These are phyloP conservation scores for Anthophora plumipes DNA, from an alignment of 2,888 invertebrate genomes.

Conservation along the genomic window DNA sequence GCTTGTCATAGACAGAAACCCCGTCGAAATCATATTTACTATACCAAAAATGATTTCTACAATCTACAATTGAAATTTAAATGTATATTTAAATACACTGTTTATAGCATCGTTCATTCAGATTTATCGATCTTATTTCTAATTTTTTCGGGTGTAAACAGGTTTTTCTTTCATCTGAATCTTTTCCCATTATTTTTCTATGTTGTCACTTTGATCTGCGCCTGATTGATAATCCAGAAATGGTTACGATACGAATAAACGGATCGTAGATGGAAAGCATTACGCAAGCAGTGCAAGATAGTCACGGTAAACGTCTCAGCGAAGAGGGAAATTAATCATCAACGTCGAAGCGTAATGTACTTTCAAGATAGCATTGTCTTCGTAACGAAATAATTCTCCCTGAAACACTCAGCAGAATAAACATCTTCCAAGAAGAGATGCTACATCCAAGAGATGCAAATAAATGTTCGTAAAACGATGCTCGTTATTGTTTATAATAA, in stretches of 20 bases:
- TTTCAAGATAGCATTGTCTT: slow-evolving; percentile 7
- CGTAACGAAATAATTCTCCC: slow-evolving; percentile 2
- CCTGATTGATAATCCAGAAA: slow-evolving; percentile 18
- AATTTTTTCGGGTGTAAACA: no score
- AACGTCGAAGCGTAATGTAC: slow-evolving; percentile 4
- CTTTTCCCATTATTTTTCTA: not conserved
- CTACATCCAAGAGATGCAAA: not conserved
- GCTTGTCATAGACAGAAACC: no score
- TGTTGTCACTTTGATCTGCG: slow-evolving; percentile 7
- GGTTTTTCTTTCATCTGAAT: no score
- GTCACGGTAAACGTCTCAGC: slow-evolving; percentile 21
- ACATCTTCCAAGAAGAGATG: not conserved
- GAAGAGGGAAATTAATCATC: slow-evolving; percentile 38
- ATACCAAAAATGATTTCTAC: not conserved
- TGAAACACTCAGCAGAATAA: not conserved
- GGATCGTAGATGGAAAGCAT: not conserved
- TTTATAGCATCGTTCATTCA: not conserved
- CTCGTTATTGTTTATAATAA: not conserved
- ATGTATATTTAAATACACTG: no score
- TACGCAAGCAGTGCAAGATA: slow-evolving; percentile 1
- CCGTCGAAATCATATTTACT: not conserved
- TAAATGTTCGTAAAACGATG: not conserved
- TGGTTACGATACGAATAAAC: not conserved
- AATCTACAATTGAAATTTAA: no score
- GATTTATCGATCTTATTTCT: not conserved